Evolutionary conservation across 2,797 vertebrate genomes (phyloP).

Genomic region (Danio albolineatus): DNA sequence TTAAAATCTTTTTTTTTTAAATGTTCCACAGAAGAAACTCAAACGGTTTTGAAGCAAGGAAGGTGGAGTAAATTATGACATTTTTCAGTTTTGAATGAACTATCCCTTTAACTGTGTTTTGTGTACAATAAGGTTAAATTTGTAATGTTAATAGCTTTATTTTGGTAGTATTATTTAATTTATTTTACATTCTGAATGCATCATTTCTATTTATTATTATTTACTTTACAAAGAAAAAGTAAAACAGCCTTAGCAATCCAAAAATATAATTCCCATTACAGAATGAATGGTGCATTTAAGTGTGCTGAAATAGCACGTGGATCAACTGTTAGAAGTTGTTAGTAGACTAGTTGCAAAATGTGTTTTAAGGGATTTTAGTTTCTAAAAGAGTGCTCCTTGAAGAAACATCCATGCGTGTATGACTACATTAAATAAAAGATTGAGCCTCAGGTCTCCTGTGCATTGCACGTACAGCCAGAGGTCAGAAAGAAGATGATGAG

Average conservation of each 20-base stretch:
- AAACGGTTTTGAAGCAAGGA: no score
- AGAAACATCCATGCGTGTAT: constrained; percentile 61
- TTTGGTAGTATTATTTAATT: no score
- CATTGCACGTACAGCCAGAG: constrained; percentile 70
- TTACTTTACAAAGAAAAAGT: no score
- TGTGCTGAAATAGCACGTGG: not conserved
- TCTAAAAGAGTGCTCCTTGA: not conserved
- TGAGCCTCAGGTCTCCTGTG: constrained; percentile 71
- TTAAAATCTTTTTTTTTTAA: no score
- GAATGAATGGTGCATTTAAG: not conserved
- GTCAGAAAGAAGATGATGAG: constrained; percentile 48
- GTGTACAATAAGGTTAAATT: no score
- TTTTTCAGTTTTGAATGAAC: no score
- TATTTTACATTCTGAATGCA: no score
- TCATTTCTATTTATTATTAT: no score
- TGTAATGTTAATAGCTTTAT: no score
- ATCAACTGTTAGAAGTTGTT: not conserved
- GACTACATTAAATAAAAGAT: constrained; percentile 78
- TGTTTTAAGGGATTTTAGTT: not conserved
- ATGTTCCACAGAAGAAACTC: no score
- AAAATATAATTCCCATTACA: not conserved
- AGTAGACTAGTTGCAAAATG: constrained; percentile 2
- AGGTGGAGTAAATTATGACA: no score
- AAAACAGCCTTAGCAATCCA: not conserved
- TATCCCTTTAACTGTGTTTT: no score